Base-by-base conservation (phyloP, 2,797 vertebrate genomes). In the Eulemur coronatus region DNA sequence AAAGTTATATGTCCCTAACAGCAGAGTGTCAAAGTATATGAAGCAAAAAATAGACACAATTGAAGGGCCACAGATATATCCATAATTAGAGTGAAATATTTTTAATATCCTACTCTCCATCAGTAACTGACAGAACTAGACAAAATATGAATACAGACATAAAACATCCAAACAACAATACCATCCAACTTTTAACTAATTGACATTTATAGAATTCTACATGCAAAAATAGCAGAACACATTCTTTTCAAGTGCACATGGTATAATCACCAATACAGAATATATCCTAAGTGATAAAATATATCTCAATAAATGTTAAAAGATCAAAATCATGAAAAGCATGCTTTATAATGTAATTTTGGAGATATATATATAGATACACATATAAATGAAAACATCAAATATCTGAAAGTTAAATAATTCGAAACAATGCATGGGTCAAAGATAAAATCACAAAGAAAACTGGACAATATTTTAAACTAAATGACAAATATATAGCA, bases 331-430 rank as follows among this genome's bases (percentile, higher is more conserved):
- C 52, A 97, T 20, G 73, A 6, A 85, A 89, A 76, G 41, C n/a
- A 17, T 70, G n/a, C 13, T 80, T 75, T 46, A 65, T 1, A 88
- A 91, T 92, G 26, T 55, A 55, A 55, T 55, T 24, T 55, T 55
- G 20, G 22, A 22, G 3, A 55, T 24, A 55, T 1, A 55, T 55
- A 55, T 55, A 55, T 55, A 22, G 7, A 55, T 24, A 55, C 55
- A 55, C 20, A 24, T 55, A 55, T 17, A 28, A 84, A 65, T 24
- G 4, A 72, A 87, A 95, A 35, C 24, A 85, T 7, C 26, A 91
- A 93, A 26, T 82, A 94, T 73, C 55, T 94, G 22, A 91, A 94
- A 78, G 15, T 81, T 91, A 93, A 95, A 52, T 88, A 94, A 85
- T 63, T 79, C 35, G 91, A 95, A 52, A 75, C 0, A 92, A 50